Base-by-base conservation (phyloP, 2,797 vertebrate species). In the Hemibagrus guttatus region DNA sequence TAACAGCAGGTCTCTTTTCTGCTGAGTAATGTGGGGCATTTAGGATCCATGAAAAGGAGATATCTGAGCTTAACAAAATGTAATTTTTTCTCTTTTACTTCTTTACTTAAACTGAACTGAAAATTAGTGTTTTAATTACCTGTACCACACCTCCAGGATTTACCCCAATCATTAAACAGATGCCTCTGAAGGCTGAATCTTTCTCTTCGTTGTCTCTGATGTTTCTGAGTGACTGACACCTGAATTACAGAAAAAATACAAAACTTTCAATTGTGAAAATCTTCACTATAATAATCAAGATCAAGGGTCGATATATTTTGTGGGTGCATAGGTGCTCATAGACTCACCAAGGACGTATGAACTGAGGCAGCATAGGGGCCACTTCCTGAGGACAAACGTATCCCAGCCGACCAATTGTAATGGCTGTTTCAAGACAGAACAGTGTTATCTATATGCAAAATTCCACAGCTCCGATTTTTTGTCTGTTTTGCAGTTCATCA, bases 101-200 rank as follows among this genome's bases (percentile, higher is more conserved):
- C 23, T 42, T 72, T 46, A 21, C 17, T 13, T 79, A 59, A 39
- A 79, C 6, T 58, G 16, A 28, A 75, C 4, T 28, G 14, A 54
- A 21, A 76, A 31, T 31, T 6, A 63, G 39, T 46, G 2, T 17
- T 9, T 63, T 6, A n/a, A 14, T 91, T 89, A 97, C 97, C 97
- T 99, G 98, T 86, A 99, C 97, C 0, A 98, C 98, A 3, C 97
- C 98, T 7, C 96, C 97, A 0, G 98, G 97, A 90, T 98, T 99
- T n/a, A 97, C 98, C 0, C 97, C 97, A 0, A 99, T 98, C 98
- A 99, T 99, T 92, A 98, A 96, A 31, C 98, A 99, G 92, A 99
- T 99, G 83, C 98, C 98, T 0, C 98, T 94, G 92, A 99, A 99
- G 12, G 98, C 98, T 0, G 98, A 99, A 87, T 99, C 98, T 89